Conservation (phyloP, 2,888 invertebrate species). For the Xylota sylvarum region DNA sequence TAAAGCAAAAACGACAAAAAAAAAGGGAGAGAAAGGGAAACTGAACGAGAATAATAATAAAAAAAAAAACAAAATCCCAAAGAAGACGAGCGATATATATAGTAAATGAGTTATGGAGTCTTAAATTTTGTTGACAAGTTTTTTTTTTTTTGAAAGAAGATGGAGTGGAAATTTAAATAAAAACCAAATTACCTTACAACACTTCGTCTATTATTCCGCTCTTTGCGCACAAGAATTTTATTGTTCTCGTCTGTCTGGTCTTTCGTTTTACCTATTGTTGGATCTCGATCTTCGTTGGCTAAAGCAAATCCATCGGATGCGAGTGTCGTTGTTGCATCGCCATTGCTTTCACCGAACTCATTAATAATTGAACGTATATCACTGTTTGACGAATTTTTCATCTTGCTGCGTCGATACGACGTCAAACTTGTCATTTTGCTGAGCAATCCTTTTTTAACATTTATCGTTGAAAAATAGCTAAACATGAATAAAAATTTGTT, state of each 20-base stretch:
- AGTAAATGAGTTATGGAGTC: not conserved
- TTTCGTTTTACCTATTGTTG: constrained; percentile 50
- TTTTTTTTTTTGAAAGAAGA: constrained; percentile 7
- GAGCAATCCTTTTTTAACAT: constrained; percentile 83
- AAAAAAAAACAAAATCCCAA: too few relatives aligned
- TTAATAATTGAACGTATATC: constrained; percentile 82
- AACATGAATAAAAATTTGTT: constrained; percentile 74
- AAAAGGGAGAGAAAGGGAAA: constrained; percentile 48
- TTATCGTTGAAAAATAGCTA: constrained; percentile 84
- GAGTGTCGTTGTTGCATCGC: constrained; percentile 76
- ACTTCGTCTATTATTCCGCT: constrained; percentile 83
- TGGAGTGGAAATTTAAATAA: constrained; percentile 24
- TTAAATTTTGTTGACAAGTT: constrained; percentile 47
- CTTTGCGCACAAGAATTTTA: constrained; percentile 81
- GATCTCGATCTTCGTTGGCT: constrained; percentile 78
- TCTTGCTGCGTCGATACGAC: constrained; percentile 84
- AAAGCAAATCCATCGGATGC: constrained; percentile 78
- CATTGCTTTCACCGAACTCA: constrained; percentile 72
- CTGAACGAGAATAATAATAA: constrained; percentile 13
- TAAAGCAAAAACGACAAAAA: constrained; percentile 7
- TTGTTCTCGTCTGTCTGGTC: constrained; percentile 72
- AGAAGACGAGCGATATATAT: not conserved
- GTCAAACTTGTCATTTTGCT: constrained; percentile 84
- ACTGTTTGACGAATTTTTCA: constrained; percentile 82
- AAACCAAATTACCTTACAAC: constrained; percentile 82